phyloP scores from a whole-genome alignment of 1,140 invertebrate species.

The Conus betulinus region DNA sequence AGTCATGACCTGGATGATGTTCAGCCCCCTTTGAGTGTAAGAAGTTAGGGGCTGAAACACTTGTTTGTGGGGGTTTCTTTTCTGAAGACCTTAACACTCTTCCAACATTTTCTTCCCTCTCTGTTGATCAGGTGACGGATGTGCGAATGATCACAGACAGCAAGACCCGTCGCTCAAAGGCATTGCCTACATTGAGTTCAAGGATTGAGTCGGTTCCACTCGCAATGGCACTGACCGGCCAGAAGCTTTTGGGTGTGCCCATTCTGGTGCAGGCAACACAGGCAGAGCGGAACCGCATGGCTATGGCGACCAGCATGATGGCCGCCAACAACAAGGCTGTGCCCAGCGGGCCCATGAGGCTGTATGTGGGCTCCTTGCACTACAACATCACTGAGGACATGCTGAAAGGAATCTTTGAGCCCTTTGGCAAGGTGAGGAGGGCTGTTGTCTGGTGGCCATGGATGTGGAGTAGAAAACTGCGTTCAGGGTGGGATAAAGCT shows the following conservation, averaged over 20 bases:
- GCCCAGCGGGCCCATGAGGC: slow-evolving; percentile 89
- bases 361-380: slow-evolving; percentile 98
- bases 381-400: slow-evolving; percentile 99
- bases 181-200: slow-evolving; percentile 99
- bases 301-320: slow-evolving; percentile 65
- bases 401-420: slow-evolving; percentile 98
- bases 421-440: slow-evolving; percentile 86
- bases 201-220: slow-evolving; percentile 97
- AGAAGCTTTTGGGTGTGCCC: slow-evolving; percentile 96
- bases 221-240: slow-evolving; percentile 96
- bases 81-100: too few species aligned
- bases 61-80: too few species aligned
- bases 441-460: too few species aligned
- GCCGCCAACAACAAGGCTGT: slow-evolving; percentile 51
- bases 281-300: slow-evolving; percentile 98
- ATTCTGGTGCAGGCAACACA: slow-evolving; percentile 99
- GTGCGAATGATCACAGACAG: slow-evolving; percentile 99
- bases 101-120: too few species aligned
- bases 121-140: slow-evolving; percentile 83
- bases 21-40: too few species aligned
- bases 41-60: too few species aligned
- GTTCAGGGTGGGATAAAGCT: too few species aligned
- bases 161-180: slow-evolving; percentile 98
- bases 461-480: too few species aligned
- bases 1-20: too few species aligned